Evolutionary conservation across 1,140 invertebrate genomes (phyloP).

Genomic region (Brachionus paranguensis): DNA sequence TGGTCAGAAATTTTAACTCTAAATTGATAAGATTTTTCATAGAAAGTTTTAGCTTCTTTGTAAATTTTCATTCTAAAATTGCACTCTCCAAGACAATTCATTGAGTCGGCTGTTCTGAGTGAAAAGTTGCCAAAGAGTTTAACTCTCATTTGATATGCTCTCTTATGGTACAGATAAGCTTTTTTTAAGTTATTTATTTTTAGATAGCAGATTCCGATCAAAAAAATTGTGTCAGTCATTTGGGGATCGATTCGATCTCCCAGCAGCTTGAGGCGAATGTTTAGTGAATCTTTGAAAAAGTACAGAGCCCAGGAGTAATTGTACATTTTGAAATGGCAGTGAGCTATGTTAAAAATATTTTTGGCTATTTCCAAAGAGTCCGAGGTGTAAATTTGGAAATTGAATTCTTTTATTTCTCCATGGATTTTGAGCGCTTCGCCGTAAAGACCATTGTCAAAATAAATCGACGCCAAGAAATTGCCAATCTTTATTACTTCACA

Average conservation of each 20-base stretch:
- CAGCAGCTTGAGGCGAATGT: not conserved
- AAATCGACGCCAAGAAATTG: not conserved
- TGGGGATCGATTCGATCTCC: not conserved
- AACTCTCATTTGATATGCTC: not conserved
- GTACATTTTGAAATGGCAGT: not conserved
- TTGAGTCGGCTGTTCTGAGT: not conserved
- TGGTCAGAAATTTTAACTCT: not conserved
- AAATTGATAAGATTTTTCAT: not conserved
- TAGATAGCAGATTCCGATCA: not conserved
- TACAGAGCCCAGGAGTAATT: not conserved
- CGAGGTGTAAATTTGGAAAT: not conserved
- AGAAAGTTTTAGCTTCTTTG: not conserved
- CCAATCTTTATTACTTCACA: not conserved
- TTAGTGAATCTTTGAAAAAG: not conserved
- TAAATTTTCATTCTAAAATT: not conserved
- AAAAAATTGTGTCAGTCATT: not conserved
- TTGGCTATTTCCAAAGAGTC: not conserved
- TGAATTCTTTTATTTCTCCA: not conserved
- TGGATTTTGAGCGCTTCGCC: not conserved
- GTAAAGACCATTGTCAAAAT: not conserved
- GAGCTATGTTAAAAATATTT: not conserved
- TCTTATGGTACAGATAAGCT: not conserved
- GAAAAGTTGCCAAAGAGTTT: not conserved
- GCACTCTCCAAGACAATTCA: not conserved
- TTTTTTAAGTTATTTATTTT: not conserved